phyloP scores from a whole-genome alignment of 2,113 vertebrate species.

The Podiceps cristatus region DNA sequence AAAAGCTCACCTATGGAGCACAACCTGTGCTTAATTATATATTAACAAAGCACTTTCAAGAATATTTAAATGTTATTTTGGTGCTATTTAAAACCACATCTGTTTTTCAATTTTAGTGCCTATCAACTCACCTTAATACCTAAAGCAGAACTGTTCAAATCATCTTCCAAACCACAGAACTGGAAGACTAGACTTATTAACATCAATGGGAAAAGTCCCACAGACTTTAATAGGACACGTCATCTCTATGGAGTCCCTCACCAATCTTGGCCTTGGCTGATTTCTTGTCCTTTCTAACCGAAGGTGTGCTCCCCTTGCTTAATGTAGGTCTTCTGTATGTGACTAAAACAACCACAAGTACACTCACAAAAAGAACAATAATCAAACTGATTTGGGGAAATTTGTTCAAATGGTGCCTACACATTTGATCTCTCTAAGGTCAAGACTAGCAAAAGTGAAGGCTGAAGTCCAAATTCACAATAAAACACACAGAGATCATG shows the following conservation, averaged over 20 bases:
- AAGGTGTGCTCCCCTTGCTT: not conserved
- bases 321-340: not conserved
- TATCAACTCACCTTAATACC: not conserved
- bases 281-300: not conserved
- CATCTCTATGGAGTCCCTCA: not conserved
- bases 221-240: not conserved
- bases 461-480: not conserved
- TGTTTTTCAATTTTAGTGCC: not conserved
- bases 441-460: not conserved
- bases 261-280: not conserved
- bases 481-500: not conserved
- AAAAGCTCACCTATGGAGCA: not conserved
- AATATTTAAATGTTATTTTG: not conserved
- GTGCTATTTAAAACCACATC: not conserved
- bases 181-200: not conserved
- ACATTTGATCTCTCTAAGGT: not conserved
- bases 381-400: rapidly evolving
- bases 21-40: not conserved
- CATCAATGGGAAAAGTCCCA: not conserved
- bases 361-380: not conserved
- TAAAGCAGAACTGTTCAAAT: not conserved
- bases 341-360: not conserved
- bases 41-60: not conserved
- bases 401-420: not conserved
- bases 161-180: not conserved